phyloP scores from a whole-genome alignment of 1,140 invertebrate species.

The Meloidogyne exigua region DNA sequence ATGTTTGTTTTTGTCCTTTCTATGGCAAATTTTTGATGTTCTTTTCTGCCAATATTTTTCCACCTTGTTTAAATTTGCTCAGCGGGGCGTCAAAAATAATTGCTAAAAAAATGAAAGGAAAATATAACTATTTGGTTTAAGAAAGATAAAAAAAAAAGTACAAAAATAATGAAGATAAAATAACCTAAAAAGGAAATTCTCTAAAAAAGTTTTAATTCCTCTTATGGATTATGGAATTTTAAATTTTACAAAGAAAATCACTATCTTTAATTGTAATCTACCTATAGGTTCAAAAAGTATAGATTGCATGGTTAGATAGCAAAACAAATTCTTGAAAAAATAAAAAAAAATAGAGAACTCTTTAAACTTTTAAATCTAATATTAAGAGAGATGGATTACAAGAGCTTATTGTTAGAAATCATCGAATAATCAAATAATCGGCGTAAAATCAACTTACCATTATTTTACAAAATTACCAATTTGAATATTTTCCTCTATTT shows the following conservation, averaged over 20 bases:
- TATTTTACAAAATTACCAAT: no score
- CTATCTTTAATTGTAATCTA: background rate
- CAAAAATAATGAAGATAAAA: background rate
- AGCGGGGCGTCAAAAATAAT: background rate
- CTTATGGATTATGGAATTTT: background rate
- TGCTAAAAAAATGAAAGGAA: background rate
- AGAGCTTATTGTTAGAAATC: no score
- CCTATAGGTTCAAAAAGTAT: background rate
- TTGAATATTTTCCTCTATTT: no score
- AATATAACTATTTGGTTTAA: background rate
- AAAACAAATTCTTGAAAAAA: background rate
- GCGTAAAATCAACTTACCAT: no score
- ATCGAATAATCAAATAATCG: no score
- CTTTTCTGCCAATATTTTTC: background rate
- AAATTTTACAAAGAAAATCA: background rate
- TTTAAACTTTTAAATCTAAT: no score
- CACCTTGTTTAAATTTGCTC: background rate
- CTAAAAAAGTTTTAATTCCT: background rate
- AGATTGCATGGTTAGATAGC: background rate
- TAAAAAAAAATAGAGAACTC: no score
- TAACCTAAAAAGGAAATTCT: background rate
- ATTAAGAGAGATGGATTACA: no score
- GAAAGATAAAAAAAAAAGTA: background rate
- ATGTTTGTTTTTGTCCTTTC: constrained; percentile 3
- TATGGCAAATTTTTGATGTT: background rate